Percentiles rank a stretch among this genome's conserved stretches.
Evolutionary conservation across 2,888 invertebrate species (phyloP).

Genomic region (Noctua comes): DNA sequence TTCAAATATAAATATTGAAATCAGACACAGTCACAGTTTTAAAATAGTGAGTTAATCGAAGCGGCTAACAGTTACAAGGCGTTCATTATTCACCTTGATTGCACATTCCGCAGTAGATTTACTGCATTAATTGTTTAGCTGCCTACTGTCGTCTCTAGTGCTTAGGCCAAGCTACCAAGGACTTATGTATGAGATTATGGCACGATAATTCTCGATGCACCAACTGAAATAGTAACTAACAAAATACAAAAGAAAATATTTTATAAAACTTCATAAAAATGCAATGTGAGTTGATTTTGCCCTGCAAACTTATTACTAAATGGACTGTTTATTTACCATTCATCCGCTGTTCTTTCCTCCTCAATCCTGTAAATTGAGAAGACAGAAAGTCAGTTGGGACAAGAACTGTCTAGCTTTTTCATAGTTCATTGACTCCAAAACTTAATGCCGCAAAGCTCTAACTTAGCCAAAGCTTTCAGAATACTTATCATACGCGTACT

Average conservation of each 20-base stretch:
- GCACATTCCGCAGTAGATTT: constrained; percentile 38
- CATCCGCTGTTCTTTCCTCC: not conserved
- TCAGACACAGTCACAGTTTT: not conserved
- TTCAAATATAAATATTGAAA: not conserved
- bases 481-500: constrained; percentile 20
- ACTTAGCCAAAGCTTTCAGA: constrained; percentile 19
- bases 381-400: not conserved
- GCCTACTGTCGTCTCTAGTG: not conserved
- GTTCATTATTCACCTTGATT: constrained; percentile 37
- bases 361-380: not conserved
- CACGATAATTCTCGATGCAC: no score
- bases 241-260: not conserved
- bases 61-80: constrained; percentile 32
- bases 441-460: not conserved
- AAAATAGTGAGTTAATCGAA: constrained; percentile 28
- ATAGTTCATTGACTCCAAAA: constrained; percentile 7
- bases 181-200: not conserved
- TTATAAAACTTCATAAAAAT: not conserved
- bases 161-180: not conserved
- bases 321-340: not conserved
- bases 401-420: not conserved
- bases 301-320: not conserved
- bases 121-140: constrained; percentile 33
- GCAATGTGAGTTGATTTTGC: not conserved
- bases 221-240: not conserved